Evolutionary conservation across 1,140 invertebrate species (phyloP), one percentile per base, ranked within the genome.

Genomic region (Brachionus manjavacas): DNA sequence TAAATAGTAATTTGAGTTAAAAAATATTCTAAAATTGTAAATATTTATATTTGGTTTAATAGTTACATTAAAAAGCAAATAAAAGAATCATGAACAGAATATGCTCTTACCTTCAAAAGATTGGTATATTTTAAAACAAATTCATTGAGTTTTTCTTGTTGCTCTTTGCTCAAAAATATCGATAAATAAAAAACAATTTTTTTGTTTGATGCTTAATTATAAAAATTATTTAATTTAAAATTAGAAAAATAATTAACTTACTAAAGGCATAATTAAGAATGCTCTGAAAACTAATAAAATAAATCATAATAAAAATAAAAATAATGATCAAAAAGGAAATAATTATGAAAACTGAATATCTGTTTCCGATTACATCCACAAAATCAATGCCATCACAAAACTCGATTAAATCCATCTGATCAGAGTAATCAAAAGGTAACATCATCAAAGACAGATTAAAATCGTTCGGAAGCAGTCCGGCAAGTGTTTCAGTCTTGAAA

Each of bases 101-200:
- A 6, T 35, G 3, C 1, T 2, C 68, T 72, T 39, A 72, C 68
- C 12, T 41, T 72, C 8, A 72, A 72, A 20, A 72, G 3, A 39
- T 46, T 25, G 0, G 72, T 49, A 23, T 76, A 76, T 31, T 76
- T 76, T 1, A 49, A 1, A 8, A 49, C 25, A 49, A 76, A 76
- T 6, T 76, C 20, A 25, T 76, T 46, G 28, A 76, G 11, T 76
- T 31, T 52, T 25, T 49, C 23, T 76, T 76, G 72, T 25, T 76
- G 39, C 14, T 76, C 41, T 14, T 28, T 23, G 20, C 25, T 76
- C 25, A 76, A 25, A 76, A 49, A 76, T 9, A 76, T 76, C 4
- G 72, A 76, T 14, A 76, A n/a, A 49, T 76, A 76, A 28, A 76
- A 49, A 25, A 76, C 72, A 2, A 76, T 46, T 12, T 76, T 49